phyloP scores from a whole-genome alignment of 2,113 vertebrate genomes.

The Rhinoderma darwinii region DNA sequence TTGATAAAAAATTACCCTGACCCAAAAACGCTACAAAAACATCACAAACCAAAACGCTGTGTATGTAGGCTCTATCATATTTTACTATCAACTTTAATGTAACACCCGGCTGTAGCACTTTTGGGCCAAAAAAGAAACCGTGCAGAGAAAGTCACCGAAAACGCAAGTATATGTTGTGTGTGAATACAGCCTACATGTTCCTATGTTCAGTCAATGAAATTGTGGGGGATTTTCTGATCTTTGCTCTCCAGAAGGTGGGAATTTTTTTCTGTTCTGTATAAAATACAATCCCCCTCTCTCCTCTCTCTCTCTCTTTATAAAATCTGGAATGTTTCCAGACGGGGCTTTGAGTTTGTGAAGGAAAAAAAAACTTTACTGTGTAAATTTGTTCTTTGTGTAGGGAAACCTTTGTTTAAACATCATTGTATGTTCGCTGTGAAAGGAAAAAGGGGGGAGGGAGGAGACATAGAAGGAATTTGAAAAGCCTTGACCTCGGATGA shows the following conservation, averaged over 20 bases:
- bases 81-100: too few species aligned
- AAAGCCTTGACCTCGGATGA: slow-evolving; percentile 78
- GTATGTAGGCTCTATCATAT: too few species aligned
- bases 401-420: slow-evolving; percentile 86
- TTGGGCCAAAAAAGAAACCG: too few species aligned
- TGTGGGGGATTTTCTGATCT: slow-evolving; percentile 60
- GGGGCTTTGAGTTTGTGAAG: slow-evolving; percentile 79
- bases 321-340: slow-evolving; percentile 84
- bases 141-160: too few species aligned
- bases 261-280: slow-evolving; percentile 65
- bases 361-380: slow-evolving; percentile 85
- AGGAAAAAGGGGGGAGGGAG: slow-evolving; percentile 70
- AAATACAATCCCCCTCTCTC: slow-evolving; percentile 66
- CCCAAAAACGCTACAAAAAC: too few species aligned
- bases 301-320: slow-evolving; percentile 65
- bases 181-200: too few species aligned
- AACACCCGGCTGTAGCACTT: too few species aligned
- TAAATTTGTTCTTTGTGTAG: slow-evolving; percentile 90
- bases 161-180: too few species aligned
- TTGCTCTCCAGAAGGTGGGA: slow-evolving; percentile 69
- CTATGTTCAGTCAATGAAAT: slow-evolving; percentile 44
- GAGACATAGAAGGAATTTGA: slow-evolving; percentile 73
- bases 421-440: slow-evolving; percentile 83
- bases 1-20: too few species aligned
- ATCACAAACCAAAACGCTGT: too few species aligned